Base-by-base conservation (phyloP, 2,888 invertebrate species). In the Cecidostiba fungosa region DNA sequence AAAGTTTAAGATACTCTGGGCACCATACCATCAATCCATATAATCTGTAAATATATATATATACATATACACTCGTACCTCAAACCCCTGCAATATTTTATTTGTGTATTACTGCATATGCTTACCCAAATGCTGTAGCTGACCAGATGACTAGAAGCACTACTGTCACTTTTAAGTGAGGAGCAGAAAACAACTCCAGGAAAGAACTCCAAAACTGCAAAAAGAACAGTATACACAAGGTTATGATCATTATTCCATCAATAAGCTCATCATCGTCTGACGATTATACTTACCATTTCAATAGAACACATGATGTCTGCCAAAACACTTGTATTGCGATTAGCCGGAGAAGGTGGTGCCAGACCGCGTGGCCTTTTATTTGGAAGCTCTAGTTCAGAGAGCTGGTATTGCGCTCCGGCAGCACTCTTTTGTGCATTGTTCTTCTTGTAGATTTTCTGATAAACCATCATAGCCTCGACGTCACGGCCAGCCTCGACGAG, bases 401-500 rank as follows among this genome's bases (percentile, higher is more conserved):
- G 94, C 26, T 96, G 95, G 91, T 96, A 96, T 39, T 93, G 93
- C 0, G 93, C 93, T 23, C 92, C 93, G 6, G 91, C 93, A 77
- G 91, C 91, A 1, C 92, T 92, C 8, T 94, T 88, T 0, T 94
- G 93, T 26, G 94, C 88, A 87, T 94, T 94, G 87, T 95, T 95
- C 85, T 94, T 94, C 91, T 94, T 94, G 92, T 95, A 95, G 86
- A 95, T 94, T 84, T 92, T 94, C 95, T 95, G 96, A 89, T 97
- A 97, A 0, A 97, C 96, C 90, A 95, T 95, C 94, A 97, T 95
- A 5, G 97, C 97, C 91, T 97, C 97, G 0, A 97, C 96, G 88
- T 97, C 97, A 84, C 97, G 93, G 0, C 97, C 96, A 2, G 96
- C 96, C 88, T 97, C 96, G 26, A 97, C 94, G 0, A 97, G 93